These are phyloP conservation scores for Agriopis leucophaearia DNA, from an alignment of 2,888 invertebrate species.

Conservation along the genomic window DNA sequence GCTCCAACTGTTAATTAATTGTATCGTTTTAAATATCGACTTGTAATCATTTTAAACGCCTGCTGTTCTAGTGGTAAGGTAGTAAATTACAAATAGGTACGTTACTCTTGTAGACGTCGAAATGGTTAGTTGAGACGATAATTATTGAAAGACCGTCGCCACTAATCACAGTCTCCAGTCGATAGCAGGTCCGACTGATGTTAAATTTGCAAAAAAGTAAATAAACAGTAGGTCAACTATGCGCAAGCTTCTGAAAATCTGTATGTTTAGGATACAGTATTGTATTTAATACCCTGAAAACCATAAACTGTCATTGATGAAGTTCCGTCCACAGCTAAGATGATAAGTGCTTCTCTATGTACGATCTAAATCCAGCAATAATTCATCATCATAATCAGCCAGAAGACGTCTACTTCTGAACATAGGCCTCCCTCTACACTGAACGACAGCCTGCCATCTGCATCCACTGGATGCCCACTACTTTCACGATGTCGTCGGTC, in stretches of 20 bases:
- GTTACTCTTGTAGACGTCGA: constrained; percentile 43
- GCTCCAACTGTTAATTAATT: constrained; percentile 47
- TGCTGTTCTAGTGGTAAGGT: constrained; percentile 26
- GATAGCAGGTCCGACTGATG: constrained; percentile 64
- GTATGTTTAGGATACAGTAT: too few relatives aligned
- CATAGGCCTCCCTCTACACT: too few relatives aligned
- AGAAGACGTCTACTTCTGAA: too few relatives aligned
- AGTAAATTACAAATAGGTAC: constrained; percentile 45
- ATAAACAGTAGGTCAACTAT: constrained; percentile 28
- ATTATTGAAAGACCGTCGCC: constrained; percentile 70
- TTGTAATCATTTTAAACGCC: constrained; percentile 41
- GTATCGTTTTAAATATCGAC: constrained; percentile 44
- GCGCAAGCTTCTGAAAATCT: background rate
- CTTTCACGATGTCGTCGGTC: too few relatives aligned
- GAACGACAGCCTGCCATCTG: too few relatives aligned
- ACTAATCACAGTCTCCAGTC: constrained; percentile 69
- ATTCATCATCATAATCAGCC: too few relatives aligned
- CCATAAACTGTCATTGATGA: too few relatives aligned
- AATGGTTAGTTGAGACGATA: constrained; percentile 55
- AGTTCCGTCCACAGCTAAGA: too few relatives aligned
- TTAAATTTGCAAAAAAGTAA: constrained; percentile 50
- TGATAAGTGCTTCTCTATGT: too few relatives aligned
- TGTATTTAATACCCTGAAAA: too few relatives aligned
- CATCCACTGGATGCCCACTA: too few relatives aligned
- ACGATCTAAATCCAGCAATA: too few relatives aligned